Base-by-base conservation (phyloP, 2,113 vertebrate genomes). In the Albula goreensis region DNA sequence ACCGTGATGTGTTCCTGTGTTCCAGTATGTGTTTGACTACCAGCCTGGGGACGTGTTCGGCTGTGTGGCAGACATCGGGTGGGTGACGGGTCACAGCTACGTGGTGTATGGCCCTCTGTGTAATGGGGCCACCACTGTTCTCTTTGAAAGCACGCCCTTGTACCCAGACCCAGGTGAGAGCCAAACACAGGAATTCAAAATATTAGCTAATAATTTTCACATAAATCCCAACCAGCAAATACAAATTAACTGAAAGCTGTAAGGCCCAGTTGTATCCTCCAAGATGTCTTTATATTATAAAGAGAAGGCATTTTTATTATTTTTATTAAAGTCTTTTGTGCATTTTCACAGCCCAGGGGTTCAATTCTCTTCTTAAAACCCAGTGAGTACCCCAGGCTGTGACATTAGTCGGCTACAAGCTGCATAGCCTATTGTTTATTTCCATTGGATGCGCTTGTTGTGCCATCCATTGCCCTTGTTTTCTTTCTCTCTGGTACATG, bases 81-180 rank as follows among this genome's bases (percentile, higher is more conserved):
- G 98, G 97, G 97, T 99, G 83, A 99, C 97, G 0, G 98, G 98
- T 83, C 98, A 98, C 87, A 98, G 96, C 91, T 98, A 98, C 9
- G 97, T 99, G 88, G 97, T 98, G 1, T 99, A 99, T 8, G 97
- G 97, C 51, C 97, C 97, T 0, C 96, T 98, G 82, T 96, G 96
- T 89, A 99, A 98, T 0, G 97, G 97, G 81, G 97, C 95, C 85
- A 98, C 98, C 81, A 97, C 95, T 0, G 96, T 99, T 74, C 95
- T 99, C 84, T 99, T 98, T 85, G 97, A 99, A 91, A 98, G 98
- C 90, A 98, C 97, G 41, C 98, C 98, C 0, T 91, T 96, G 48
- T 98, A 98, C 87, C 98, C 97, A 0, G 85, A 99, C 92, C 96
- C 98, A 93, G 98, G 98, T 98, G 89, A 95, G 94, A 77, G 2